These are phyloP conservation scores for Synanthedon formicaeformis DNA, from an alignment of 2,888 invertebrate species.

Conservation along the genomic window DNA sequence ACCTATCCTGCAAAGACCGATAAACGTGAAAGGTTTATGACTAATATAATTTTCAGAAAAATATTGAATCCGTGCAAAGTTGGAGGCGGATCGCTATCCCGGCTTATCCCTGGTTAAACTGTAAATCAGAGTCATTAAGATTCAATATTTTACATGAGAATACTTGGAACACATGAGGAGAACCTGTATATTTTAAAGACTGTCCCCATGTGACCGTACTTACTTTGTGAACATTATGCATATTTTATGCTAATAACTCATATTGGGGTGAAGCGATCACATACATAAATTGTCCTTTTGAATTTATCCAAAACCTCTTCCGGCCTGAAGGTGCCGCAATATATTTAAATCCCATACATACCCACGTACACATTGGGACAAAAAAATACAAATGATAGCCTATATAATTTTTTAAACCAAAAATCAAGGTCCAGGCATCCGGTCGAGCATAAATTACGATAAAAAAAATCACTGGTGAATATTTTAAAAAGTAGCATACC, in stretches of 20 bases:
- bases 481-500: too few relatives aligned
- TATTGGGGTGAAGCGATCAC: conserved; percentile 6
- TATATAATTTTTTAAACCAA: conserved; percentile 1
- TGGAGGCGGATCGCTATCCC: too few relatives aligned
- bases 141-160: not conserved
- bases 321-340: conserved; percentile 6
- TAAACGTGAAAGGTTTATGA: too few relatives aligned
- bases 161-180: not conserved
- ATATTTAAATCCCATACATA: conserved; percentile 8
- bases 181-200: not conserved
- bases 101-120: too few relatives aligned
- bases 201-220: not conserved
- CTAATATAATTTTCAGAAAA: too few relatives aligned
- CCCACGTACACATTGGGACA: conserved; percentile 6
- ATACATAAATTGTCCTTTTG: conserved; percentile 10
- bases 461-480: too few relatives aligned
- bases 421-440: too few relatives aligned
- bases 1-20: too few relatives aligned
- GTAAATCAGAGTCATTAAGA: too few relatives aligned
- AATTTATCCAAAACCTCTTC: conserved; percentile 9
- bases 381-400: conserved; percentile 2
- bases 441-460: too few relatives aligned
- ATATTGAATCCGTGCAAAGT: too few relatives aligned
- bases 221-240: conserved; percentile 5
- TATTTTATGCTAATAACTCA: conserved; percentile 8